phyloP scores from a whole-genome alignment of 2,888 invertebrate genomes.

The Brachyptera putata region DNA sequence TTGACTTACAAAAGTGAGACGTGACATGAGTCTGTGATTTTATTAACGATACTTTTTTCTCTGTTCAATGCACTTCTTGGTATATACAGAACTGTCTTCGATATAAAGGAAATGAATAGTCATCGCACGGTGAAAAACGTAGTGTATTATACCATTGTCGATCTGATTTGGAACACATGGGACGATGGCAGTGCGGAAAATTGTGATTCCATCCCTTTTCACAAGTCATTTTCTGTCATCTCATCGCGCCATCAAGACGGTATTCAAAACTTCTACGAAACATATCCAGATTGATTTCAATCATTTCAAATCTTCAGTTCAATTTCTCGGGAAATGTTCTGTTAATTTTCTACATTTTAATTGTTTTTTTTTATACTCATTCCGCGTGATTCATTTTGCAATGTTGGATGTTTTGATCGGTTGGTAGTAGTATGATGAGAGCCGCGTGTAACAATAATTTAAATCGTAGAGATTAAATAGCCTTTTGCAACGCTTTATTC shows the following conservation, averaged over 20 bases:
- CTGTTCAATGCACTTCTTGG: conserved; percentile 6
- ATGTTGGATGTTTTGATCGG: too few relatives aligned
- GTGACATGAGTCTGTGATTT: conserved; percentile 23
- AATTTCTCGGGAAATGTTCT: not conserved
- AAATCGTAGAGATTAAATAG: not conserved
- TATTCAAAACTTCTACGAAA: not conserved
- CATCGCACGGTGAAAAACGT: not conserved
- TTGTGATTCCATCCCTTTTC: conserved; percentile 2
- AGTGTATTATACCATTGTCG: not conserved
- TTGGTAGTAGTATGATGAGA: too few relatives aligned
- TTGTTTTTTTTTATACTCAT: too few relatives aligned
- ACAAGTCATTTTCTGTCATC: not conserved
- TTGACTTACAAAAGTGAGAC: conserved; percentile 5
- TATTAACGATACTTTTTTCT: conserved; percentile 1
- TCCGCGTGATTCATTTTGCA: too few relatives aligned
- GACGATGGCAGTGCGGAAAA: conserved; percentile 15
- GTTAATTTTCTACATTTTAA: too few relatives aligned
- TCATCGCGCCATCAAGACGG: too few relatives aligned
- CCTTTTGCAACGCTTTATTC: not conserved
- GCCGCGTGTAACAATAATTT: not conserved
- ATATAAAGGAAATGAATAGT: conserved; percentile 5
- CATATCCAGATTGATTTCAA: not conserved
- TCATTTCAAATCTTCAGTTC: not conserved
- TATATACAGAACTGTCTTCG: not conserved
- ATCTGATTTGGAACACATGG: conserved; percentile 12